These are phyloP conservation scores for Chymomyza amoena DNA, from an alignment of 2,888 invertebrate species.

Conservation along the genomic window DNA sequence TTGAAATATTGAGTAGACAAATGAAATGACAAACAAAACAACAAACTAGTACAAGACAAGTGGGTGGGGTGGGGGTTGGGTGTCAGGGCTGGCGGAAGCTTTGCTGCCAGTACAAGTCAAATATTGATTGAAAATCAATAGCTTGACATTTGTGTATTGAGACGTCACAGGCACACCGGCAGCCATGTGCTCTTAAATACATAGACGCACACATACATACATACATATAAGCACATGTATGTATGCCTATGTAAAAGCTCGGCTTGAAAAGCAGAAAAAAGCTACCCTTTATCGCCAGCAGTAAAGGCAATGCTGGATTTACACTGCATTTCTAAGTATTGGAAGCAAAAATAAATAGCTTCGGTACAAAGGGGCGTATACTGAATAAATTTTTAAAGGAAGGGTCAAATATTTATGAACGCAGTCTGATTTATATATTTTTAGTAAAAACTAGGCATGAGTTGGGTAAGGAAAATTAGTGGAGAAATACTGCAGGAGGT, in stretches of 20 bases:
- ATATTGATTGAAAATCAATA: constrained; percentile 71
- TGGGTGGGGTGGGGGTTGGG: neutral
- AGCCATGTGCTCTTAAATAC: constrained; percentile 1
- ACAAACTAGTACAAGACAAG: neutral
- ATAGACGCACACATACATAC: neutral
- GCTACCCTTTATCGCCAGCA: neutral
- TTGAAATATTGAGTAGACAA: constrained; percentile 61
- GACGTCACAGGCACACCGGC: constrained; percentile 14
- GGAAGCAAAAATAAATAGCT: too few relatives aligned
- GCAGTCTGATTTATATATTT: too few relatives aligned
- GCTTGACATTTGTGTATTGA: constrained; percentile 37
- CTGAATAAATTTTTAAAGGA: too few relatives aligned
- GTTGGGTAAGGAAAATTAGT: too few relatives aligned
- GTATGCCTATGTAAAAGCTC: neutral
- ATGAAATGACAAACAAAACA: constrained; percentile 12
- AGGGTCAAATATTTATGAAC: too few relatives aligned
- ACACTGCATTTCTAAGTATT: too few relatives aligned
- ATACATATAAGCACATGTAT: too few relatives aligned
- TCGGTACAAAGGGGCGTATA: too few relatives aligned
- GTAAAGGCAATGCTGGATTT: neutral
- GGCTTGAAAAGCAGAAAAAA: neutral
- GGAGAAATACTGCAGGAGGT: too few relatives aligned
- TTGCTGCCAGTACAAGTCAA: constrained; percentile 14
- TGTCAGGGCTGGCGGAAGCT: neutral
- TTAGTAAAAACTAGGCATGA: too few relatives aligned